Evolutionary conservation across 2,888 invertebrate genomes (phyloP).

Genomic region (Brachyptera putata): DNA sequence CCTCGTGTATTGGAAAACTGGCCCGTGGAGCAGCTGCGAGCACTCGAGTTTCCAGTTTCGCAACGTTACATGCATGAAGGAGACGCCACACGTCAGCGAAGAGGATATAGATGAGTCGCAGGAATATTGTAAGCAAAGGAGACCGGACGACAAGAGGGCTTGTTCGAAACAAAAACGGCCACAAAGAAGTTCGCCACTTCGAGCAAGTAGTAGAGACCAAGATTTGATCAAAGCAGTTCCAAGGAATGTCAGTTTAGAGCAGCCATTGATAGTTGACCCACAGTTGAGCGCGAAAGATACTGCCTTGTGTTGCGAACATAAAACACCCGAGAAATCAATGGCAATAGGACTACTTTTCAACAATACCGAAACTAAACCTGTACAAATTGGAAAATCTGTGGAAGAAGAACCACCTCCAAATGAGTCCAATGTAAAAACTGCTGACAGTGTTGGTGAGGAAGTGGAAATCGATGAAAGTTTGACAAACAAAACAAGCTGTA

Average conservation of each 20-base stretch:
- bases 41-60: background rate
- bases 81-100: background rate
- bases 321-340: background rate
- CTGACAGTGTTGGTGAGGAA: background rate
- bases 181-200: background rate
- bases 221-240: too few species aligned
- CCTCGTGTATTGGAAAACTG: background rate
- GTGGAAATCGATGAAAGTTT: background rate
- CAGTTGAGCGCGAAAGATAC: background rate
- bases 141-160: background rate
- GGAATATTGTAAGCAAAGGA: background rate
- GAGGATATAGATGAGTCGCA: background rate
- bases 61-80: background rate
- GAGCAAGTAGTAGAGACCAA: background rate
- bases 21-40: background rate
- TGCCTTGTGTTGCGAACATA: background rate
- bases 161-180: background rate
- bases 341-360: background rate
- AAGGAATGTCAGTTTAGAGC: too few species aligned
- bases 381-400: background rate
- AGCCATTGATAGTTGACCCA: too few species aligned
- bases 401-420: background rate
- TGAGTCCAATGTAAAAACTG: background rate
- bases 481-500: too few species aligned
- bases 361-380: background rate